A percentile compares a stretch with the other conserved stretches of the same genome.
These are phyloP conservation scores for Liposcelis brunnea DNA, from an alignment of 2,888 invertebrate genomes.

Conservation along the genomic window DNA sequence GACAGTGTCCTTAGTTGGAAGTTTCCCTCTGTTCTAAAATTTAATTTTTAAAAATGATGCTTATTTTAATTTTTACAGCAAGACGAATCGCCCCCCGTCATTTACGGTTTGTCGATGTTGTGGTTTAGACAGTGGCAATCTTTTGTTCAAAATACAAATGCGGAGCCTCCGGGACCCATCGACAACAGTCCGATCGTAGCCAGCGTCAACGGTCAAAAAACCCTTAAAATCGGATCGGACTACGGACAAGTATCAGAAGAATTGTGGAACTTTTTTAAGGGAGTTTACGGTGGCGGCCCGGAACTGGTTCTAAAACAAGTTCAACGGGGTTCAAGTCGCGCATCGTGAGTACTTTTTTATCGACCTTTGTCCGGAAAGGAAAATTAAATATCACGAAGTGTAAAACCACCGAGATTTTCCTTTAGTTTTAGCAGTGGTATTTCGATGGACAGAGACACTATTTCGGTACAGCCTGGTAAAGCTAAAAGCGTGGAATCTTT, in stretches of 20 bases:
- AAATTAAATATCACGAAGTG: no score
- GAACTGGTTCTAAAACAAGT: slow-evolving; percentile 37
- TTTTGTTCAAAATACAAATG: slow-evolving; percentile 60
- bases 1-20: no score
- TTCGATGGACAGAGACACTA: not conserved
- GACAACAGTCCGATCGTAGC: slow-evolving; percentile 62
- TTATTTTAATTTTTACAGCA: slow-evolving; percentile 25
- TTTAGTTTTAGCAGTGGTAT: slow-evolving; percentile 5
- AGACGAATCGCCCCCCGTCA: slow-evolving; percentile 43
- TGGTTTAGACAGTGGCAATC: slow-evolving; percentile 87
- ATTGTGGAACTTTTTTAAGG: slow-evolving; percentile 71
- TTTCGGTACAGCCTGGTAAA: not conserved
- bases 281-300: slow-evolving; percentile 81
- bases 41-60: not conserved
- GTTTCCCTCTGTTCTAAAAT: no score
- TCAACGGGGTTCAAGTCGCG: not conserved
- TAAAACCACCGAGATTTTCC: no score
- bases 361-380: no score
- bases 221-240: slow-evolving; percentile 32
- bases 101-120: slow-evolving; percentile 67
- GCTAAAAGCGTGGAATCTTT: slow-evolving; percentile 6
- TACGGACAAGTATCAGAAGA: slow-evolving; percentile 70
- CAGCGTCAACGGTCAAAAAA: slow-evolving; percentile 28
- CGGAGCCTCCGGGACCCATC: slow-evolving; percentile 70
- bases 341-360: not conserved